phyloP scores from a whole-genome alignment of 2,888 invertebrate genomes.

The Netelia melanura region DNA sequence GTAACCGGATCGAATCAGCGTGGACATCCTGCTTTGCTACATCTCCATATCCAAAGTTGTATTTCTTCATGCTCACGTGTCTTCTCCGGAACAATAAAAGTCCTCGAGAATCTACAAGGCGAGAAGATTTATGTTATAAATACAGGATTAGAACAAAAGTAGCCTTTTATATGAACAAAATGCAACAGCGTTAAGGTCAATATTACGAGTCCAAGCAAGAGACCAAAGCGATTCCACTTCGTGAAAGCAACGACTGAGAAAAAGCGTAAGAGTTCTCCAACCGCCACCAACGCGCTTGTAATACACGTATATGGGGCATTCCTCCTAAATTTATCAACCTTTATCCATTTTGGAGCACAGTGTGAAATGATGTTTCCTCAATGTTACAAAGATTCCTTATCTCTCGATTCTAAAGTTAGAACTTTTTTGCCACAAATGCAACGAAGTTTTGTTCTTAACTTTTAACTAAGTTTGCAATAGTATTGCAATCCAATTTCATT shows the following conservation, averaged over 20 bases:
- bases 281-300: constrained; percentile 65
- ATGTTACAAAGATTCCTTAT: no score
- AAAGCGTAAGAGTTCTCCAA: constrained; percentile 47
- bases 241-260: constrained; percentile 72
- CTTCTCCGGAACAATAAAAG: neutral
- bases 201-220: neutral
- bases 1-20: no score
- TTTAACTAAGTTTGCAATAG: no score
- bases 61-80: neutral
- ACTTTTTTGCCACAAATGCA: no score
- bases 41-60: no score
- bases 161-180: neutral
- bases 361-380: no score
- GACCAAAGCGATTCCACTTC: constrained; percentile 62
- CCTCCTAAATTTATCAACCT: no score
- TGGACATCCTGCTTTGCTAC: no score
- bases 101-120: neutral
- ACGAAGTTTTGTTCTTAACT: no score
- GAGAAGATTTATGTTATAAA: neutral
- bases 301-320: constrained; percentile 16
- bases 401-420: no score
- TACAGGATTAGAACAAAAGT: neutral
- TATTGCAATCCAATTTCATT: no score
- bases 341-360: no score
- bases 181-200: neutral